phyloP scores from a whole-genome alignment of 2,888 invertebrate genomes.

The Drosophila rellima region DNA sequence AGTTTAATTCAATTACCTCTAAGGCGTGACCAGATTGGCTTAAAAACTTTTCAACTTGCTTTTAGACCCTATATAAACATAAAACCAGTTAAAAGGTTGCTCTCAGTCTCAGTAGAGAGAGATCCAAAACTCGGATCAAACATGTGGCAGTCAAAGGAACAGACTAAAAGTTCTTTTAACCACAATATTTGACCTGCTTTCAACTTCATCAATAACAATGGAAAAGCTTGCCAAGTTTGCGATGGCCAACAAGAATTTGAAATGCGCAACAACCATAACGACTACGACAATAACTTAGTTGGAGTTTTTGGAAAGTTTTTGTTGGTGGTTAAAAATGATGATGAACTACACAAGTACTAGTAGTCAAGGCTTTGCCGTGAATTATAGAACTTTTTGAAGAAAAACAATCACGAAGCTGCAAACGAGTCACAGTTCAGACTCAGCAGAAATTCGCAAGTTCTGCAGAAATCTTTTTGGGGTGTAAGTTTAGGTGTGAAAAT shows the following conservation, averaged over 20 bases:
- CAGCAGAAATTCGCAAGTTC: neutral
- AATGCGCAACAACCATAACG: conserved; percentile 20
- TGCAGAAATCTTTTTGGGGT: too few species aligned
- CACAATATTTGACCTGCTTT: conserved; percentile 43
- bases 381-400: neutral
- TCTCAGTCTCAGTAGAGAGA: neutral
- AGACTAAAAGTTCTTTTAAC: conserved; percentile 44
- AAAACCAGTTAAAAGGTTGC: neutral
- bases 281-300: conserved; percentile 23
- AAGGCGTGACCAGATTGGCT: conserved; percentile 21
- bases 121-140: conserved; percentile 13
- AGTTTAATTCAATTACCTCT: conserved; percentile 45
- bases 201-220: conserved; percentile 36
- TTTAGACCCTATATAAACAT: neutral
- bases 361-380: conserved; percentile 5
- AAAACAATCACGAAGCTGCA: neutral
- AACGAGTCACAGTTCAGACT: neutral
- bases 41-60: conserved; percentile 17
- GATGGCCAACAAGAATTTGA: conserved; percentile 8
- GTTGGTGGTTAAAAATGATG: conserved; percentile 1
- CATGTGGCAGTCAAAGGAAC: conserved; percentile 18
- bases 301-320: neutral
- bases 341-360: neutral
- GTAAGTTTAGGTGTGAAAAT: too few species aligned
- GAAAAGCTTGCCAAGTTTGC: conserved; percentile 2